Evolutionary conservation across 2,113 vertebrate genomes (phyloP).

Genomic region (Formicarius rufipectus): DNA sequence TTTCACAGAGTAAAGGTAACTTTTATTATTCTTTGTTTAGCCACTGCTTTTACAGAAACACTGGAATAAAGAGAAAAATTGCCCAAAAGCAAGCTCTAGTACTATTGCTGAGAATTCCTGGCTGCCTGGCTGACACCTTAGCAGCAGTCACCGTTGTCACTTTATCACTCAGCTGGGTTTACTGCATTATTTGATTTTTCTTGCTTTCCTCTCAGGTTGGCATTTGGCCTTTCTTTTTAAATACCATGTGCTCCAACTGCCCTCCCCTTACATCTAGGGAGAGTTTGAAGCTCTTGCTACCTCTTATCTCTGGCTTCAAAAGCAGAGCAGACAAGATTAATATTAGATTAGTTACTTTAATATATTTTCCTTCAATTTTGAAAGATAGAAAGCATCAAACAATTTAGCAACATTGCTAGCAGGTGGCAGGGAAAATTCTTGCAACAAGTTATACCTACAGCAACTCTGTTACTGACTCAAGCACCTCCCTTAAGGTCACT

Average conservation of each 20-base stretch:
- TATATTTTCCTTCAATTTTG: background rate
- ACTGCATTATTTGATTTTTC: background rate
- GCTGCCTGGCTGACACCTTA: background rate
- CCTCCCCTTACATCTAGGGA: background rate
- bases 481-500: background rate
- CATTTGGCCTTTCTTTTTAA: constrained; percentile 21
- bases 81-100: background rate
- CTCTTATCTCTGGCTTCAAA: background rate
- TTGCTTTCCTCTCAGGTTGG: background rate
- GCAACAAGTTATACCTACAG: background rate
- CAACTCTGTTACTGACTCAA: background rate
- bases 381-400: background rate
- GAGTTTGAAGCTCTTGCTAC: background rate
- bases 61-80: background rate
- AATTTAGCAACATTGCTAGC: background rate
- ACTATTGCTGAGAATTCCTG: background rate
- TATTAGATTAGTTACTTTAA: background rate
- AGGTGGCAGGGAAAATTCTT: background rate
- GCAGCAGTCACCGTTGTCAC: background rate
- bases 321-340: background rate
- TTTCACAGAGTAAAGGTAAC: background rate
- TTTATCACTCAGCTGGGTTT: background rate
- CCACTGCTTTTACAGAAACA: background rate
- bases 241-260: background rate
- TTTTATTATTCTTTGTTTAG: background rate